Percentiles rank a stretch among this genome's conserved stretches.
Evolutionary conservation across 2,888 invertebrate genomes (phyloP).

Genomic region (Acholoe squamosa): DNA sequence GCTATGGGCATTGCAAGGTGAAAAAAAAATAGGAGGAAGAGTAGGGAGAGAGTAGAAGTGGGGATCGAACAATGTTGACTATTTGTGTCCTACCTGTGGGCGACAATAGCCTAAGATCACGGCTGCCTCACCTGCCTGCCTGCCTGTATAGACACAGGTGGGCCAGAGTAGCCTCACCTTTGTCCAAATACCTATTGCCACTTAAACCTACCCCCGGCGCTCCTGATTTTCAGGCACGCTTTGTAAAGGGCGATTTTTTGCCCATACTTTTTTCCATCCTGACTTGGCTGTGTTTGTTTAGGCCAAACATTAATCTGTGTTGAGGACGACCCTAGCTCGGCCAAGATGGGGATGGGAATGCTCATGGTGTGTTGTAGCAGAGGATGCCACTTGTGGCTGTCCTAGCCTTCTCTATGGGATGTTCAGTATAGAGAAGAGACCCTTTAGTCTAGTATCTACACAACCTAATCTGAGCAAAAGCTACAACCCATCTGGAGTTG

Average conservation of each 20-base stretch:
- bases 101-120: slow-evolving; percentile 43
- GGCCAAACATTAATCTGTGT: slow-evolving; percentile 57
- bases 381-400: no score
- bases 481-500: not conserved
- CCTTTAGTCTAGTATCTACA: slow-evolving; percentile 15
- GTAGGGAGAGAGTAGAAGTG: not conserved
- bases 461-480: not conserved
- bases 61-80: slow-evolving; percentile 58
- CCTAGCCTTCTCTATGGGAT: no score
- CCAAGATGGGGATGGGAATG: not conserved
- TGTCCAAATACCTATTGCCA: slow-evolving; percentile 45
- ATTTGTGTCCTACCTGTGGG: slow-evolving; percentile 51
- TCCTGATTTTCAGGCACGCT: slow-evolving; percentile 48
- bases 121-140: slow-evolving; percentile 11
- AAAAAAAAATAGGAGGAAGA: not conserved
- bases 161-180: slow-evolving; percentile 6
- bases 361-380: not conserved
- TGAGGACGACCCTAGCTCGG: not conserved
- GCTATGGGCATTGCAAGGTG: slow-evolving; percentile 14
- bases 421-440: not conserved
- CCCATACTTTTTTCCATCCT: not conserved
- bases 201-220: slow-evolving; percentile 42
- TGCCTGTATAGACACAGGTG: slow-evolving; percentile 46
- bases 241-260: slow-evolving; percentile 40
- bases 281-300: not conserved